A percentile compares a stretch with the other conserved stretches of the same genome.
Evolutionary conservation across 1,140 invertebrate species (phyloP).

Genomic region (Ips typographus): DNA sequence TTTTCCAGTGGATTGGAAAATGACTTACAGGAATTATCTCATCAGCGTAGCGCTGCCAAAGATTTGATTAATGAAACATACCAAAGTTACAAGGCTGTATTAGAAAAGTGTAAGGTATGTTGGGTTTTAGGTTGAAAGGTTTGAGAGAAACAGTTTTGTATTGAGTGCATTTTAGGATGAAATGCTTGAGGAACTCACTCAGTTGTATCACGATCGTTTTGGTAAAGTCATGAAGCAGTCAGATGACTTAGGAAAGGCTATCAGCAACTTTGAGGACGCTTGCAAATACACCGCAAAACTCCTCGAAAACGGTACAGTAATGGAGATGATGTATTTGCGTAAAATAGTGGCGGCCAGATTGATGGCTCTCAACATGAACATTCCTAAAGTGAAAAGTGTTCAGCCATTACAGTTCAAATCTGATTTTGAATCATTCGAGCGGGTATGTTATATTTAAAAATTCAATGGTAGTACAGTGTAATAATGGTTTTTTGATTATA

Average conservation of each 20-base stretch:
- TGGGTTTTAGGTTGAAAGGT: not conserved
- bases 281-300: slow-evolving; percentile 79
- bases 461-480: not conserved
- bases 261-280: slow-evolving; percentile 69
- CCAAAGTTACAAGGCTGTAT: slow-evolving; percentile 76
- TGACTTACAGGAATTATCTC: slow-evolving; percentile 79
- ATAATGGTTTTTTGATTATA: slow-evolving; percentile 2
- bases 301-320: slow-evolving; percentile 76
- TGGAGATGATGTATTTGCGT: slow-evolving; percentile 80
- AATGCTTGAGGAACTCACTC: slow-evolving; percentile 72
- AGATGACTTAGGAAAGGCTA: slow-evolving; percentile 72
- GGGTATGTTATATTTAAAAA: slow-evolving; percentile 33
- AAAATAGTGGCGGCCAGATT: slow-evolving; percentile 75
- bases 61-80: slow-evolving; percentile 83
- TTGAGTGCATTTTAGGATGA: slow-evolving; percentile 59
- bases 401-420: slow-evolving; percentile 81
- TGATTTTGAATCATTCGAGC: slow-evolving; percentile 77
- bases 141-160: not conserved
- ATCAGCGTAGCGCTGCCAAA: slow-evolving; percentile 83
- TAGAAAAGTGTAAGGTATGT: slow-evolving; percentile 65
- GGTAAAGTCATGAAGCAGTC: slow-evolving; percentile 67
- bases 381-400: slow-evolving; percentile 74
- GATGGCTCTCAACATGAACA: slow-evolving; percentile 73
- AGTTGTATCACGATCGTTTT: slow-evolving; percentile 80
- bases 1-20: slow-evolving; percentile 71